Base-by-base conservation (phyloP, 2,797 vertebrate genomes). In the Danio kyathit region DNA sequence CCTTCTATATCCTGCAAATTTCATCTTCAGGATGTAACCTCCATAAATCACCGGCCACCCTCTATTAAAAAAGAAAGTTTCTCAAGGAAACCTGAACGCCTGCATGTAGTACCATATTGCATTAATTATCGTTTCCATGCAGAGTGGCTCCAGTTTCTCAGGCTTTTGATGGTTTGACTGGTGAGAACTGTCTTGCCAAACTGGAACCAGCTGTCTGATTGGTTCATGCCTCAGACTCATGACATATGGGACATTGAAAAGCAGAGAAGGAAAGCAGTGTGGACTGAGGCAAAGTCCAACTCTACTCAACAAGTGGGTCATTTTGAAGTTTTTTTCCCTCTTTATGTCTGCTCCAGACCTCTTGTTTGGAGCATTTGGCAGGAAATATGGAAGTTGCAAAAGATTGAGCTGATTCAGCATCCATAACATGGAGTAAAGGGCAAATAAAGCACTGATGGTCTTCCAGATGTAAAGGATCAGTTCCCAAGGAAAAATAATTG, bases 61-160 rank as follows among this genome's bases (percentile, higher is more conserved):
- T 48, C 21, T 51, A 40, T 61, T 46, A 56, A 56, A 54, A 11
- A 14, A 51, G 13, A 17, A 51, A 61, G 38, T 61, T 29, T 75
- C 19, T 75, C 16, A 75, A 51, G 11, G 56, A 76, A 84, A 60
- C 44, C 75, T 52, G n/a, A 67, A 76, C 3, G 29, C 29, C 29
- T 29, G 29, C 12, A 13, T 38, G 48, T 54, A 86, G 84, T 85
- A 80, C 71, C 87, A 88, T 83, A 74, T 81, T 87, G 87, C 76
- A 86, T 87, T 82, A 66, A 86, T 90, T 88, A 89, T 74, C 29
- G 76, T 86, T 84, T 85, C 84, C 74, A 86, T 64, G 71, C 84
- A 74, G 71, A 69, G 80, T 71, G 74, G 85, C 75, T 82, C 82
- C 52, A 49, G 78, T 84, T 83, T 79, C 79, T 80, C 51, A 41